A percentile compares a stretch with the other conserved stretches of the same genome.
Conservation (phyloP, 2,113 vertebrate genomes). For the Lagopus leucura region DNA sequence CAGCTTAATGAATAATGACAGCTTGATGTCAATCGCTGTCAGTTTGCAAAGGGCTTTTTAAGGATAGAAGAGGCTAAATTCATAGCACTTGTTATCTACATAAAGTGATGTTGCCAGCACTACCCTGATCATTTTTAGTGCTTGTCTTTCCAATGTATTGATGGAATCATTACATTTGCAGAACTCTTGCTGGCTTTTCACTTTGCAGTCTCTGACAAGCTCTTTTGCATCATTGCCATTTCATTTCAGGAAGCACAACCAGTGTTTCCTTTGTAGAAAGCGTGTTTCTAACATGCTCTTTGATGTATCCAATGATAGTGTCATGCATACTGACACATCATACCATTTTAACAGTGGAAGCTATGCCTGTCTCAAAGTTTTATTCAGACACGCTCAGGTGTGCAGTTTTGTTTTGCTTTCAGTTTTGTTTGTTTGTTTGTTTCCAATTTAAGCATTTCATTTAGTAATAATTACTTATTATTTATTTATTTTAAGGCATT, state of each 20-base stretch:
- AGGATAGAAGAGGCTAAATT: background rate
- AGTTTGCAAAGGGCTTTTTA: background rate
- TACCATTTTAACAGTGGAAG: background rate
- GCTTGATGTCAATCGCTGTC: background rate
- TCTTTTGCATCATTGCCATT: background rate
- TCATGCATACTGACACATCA: background rate
- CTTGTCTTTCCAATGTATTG: background rate
- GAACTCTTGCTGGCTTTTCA: slow-evolving; percentile 10
- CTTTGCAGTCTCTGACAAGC: slow-evolving; percentile 41
- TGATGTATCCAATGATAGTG: slow-evolving; percentile 43
- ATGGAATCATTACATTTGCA: slow-evolving; percentile 27
- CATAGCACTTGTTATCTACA: background rate
- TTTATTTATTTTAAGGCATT: background rate
- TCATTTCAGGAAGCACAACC: slow-evolving; percentile 21
- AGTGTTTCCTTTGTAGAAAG: background rate
- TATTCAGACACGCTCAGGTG: background rate
- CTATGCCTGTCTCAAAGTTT: background rate
- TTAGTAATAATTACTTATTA: background rate
- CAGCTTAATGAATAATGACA: background rate
- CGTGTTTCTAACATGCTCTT: background rate
- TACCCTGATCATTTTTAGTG: slow-evolving; percentile 12
- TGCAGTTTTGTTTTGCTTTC: background rate
- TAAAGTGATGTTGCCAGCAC: background rate
- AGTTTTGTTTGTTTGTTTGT: background rate
- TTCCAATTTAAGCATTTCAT: background rate